Evolutionary conservation across 2,113 vertebrate genomes (phyloP).

Genomic region (Eulemur macaco): DNA sequence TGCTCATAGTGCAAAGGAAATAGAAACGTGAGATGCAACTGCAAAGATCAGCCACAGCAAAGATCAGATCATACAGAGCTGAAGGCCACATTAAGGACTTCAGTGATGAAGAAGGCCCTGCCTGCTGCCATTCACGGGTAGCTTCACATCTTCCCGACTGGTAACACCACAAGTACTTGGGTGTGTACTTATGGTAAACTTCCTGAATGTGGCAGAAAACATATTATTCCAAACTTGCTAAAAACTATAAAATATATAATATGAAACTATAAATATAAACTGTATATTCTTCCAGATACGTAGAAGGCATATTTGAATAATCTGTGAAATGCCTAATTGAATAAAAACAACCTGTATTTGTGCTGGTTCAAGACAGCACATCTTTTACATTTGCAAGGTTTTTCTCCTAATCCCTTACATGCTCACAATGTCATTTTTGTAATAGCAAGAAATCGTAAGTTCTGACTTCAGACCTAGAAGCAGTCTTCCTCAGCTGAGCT

Average conservation of each 20-base stretch:
- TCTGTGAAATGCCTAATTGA: background rate
- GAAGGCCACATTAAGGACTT: background rate
- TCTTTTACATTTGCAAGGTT: background rate
- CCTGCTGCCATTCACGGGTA: rapidly evolving
- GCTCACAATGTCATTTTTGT: background rate
- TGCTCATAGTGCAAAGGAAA: background rate
- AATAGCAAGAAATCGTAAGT: background rate
- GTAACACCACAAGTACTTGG: background rate
- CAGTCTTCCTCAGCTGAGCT: background rate
- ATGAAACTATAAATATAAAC: background rate
- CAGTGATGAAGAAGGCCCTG: background rate
- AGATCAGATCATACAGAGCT: background rate
- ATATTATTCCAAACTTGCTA: background rate
- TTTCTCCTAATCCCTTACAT: background rate
- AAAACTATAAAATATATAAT: no score
- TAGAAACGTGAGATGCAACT: background rate
- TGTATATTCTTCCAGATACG: background rate
- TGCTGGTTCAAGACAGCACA: background rate
- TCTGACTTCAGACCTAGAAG: constrained; percentile 9
- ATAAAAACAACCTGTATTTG: background rate
- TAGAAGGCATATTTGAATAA: background rate
- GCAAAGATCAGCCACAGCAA: no score
- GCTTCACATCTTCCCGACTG: background rate
- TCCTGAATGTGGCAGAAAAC: background rate
- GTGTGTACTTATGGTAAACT: background rate